A percentile compares a stretch with the other conserved stretches of the same genome.
These are phyloP conservation scores for Meloe dianella DNA, from an alignment of 2,888 invertebrate species.

Conservation along the genomic window DNA sequence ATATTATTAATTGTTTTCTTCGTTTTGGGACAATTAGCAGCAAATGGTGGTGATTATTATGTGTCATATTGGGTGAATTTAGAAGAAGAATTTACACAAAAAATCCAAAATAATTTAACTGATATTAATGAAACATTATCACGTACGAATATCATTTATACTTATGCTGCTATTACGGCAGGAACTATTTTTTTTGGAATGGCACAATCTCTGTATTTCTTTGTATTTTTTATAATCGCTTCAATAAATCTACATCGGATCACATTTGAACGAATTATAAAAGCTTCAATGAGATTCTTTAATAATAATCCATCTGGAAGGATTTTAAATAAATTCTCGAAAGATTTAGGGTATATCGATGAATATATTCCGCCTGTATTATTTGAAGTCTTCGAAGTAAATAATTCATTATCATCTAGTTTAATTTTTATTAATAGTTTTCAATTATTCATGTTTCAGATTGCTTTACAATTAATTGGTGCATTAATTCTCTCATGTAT, in stretches of 20 bases:
- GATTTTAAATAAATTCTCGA: conserved; percentile 58
- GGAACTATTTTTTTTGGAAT: conserved; percentile 57
- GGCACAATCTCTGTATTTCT: conserved; percentile 51
- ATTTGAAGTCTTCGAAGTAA: conserved; percentile 54
- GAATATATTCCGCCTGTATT: conserved; percentile 64
- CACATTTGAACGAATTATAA: conserved; percentile 51
- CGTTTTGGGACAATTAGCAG: conserved; percentile 65
- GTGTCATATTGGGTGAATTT: conserved; percentile 67
- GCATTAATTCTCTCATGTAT: conserved; percentile 74
- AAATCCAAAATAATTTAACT: conserved; percentile 32
- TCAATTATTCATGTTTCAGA: conserved; percentile 38
- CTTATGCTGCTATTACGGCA: conserved; percentile 59
- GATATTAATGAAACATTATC: conserved; percentile 36
- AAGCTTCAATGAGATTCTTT: conserved; percentile 56
- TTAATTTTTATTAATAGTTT: too few relatives aligned
- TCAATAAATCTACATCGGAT: conserved; percentile 54
- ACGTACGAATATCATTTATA: conserved; percentile 53
- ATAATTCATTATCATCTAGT: too few relatives aligned
- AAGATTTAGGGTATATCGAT: conserved; percentile 66
- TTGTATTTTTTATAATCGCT: conserved; percentile 53
- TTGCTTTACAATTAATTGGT: conserved; percentile 67
- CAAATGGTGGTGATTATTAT: conserved; percentile 73
- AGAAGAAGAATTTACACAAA: conserved; percentile 50
- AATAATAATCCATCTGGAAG: conserved; percentile 56
- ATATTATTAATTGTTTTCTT: conserved; percentile 60